phyloP scores from a whole-genome alignment of 2,113 vertebrate species.

The Phalacrocorax aristotelis region DNA sequence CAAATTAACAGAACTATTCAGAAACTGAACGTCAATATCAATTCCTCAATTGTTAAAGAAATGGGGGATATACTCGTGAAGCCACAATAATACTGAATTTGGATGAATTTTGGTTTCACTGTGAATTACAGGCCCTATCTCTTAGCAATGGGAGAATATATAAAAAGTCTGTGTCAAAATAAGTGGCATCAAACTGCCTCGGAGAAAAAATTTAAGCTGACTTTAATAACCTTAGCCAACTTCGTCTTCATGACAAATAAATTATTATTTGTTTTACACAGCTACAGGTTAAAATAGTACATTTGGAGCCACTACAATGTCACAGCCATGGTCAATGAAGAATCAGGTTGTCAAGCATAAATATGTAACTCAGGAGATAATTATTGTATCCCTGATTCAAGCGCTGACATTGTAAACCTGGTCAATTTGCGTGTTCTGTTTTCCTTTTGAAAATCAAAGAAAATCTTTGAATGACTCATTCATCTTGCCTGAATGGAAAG shows the following conservation, averaged over 20 bases:
- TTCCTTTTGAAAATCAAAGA: not conserved
- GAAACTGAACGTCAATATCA: not conserved
- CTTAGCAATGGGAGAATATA: not conserved
- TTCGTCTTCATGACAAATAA: not conserved
- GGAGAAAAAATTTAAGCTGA: not conserved
- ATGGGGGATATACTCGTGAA: not conserved
- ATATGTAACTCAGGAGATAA: not conserved
- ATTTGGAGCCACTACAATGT: not conserved
- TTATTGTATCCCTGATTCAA: not conserved
- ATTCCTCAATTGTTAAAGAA: not conserved
- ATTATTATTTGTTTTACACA: not conserved
- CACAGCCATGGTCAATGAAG: not conserved
- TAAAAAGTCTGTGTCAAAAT: not conserved
- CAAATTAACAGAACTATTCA: not conserved
- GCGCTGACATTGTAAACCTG: not conserved
- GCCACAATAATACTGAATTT: not conserved
- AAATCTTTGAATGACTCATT: not conserved
- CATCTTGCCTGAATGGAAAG: not conserved
- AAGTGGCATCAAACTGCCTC: not conserved
- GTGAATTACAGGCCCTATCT: not conserved
- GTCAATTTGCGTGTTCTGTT: not conserved
- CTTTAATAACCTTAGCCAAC: not conserved
- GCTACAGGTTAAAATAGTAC: not conserved
- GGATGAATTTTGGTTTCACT: not conserved
- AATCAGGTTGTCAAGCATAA: not conserved